Evolutionary conservation across 2,797 vertebrate species (phyloP), one percentile per base, ranked within the genome.

Genomic region (Alfaro cultratus): DNA sequence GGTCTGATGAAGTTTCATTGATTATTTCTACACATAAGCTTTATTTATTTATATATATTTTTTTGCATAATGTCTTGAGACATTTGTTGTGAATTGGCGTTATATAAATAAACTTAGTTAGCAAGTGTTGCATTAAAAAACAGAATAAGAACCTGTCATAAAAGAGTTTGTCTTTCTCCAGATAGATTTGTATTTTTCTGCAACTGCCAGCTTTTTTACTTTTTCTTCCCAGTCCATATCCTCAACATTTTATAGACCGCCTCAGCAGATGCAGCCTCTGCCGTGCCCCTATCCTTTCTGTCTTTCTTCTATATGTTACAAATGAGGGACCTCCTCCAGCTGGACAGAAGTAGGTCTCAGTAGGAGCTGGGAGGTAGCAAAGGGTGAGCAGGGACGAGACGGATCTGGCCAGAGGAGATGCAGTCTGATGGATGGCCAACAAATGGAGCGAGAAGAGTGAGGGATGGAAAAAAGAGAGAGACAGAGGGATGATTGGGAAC

Each of bases 281-380:
- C 67, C 49, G 29, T 31, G 47, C 68, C 29, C 21, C 77, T 74
- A 43, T 41, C 46, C 62, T 75, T n/a, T 29, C 43, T 15, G 34
- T 64, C 57, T 78, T 49, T 73, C 73, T 76, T 73, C 82, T 83
- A 76, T 79, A 76, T 26, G 78, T 95, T 91, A 96, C 93, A 86
- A 94, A 95, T 93, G 91, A 90, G 88, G 80, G 81, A 83, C 88
- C 83, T 85, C 87, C 91, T 91, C 92, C 84, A 86, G 75, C 77
- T 82, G 92, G 93, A 94, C 92, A 95, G 93, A 94, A 93, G 92
- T 92, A 88, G 94, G 93, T 95, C 95, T 94, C 86, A 0, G 85
- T 85, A 83, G 88, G 90, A 87, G 80, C 34, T 84, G 88, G 77
- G 84, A 86, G 86, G 80, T 62, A 87, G 90, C 77, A 86, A 83